phyloP scores from a whole-genome alignment of 2,797 vertebrate genomes.

The Nasua narica region DNA sequence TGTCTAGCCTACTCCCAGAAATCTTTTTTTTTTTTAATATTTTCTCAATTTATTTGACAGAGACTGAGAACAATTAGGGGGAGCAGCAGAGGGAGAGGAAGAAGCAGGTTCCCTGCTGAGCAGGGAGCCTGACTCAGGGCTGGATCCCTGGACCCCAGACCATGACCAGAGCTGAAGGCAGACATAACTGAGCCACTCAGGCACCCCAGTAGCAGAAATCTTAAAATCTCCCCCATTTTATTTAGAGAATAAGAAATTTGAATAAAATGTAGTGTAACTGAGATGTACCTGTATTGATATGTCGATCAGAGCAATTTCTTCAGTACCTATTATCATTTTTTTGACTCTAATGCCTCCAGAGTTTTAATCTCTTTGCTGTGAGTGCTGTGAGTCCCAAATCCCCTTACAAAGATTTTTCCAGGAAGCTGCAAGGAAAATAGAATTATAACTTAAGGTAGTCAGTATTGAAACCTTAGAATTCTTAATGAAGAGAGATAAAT shows the following conservation, averaged over 20 bases:
- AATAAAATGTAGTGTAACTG: background rate
- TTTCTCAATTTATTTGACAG: too few species aligned
- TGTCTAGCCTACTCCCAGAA: background rate
- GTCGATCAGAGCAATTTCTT: background rate
- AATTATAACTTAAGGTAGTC: background rate
- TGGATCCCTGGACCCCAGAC: too few species aligned
- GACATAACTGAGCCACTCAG: too few species aligned
- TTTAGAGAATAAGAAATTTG: background rate
- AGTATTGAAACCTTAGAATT: background rate
- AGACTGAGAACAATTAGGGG: too few species aligned
- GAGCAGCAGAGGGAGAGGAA: too few species aligned
- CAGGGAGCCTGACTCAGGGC: too few species aligned
- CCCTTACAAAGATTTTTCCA: background rate
- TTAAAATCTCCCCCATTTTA: background rate
- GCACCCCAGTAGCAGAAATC: background rate
- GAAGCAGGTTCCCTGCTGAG: too few species aligned
- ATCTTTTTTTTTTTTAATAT: too few species aligned
- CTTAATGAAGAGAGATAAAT: background rate
- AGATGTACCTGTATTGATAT: background rate
- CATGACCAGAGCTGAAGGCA: too few species aligned
- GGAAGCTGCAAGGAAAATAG: background rate
- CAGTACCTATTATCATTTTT: background rate
- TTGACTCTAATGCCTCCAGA: background rate
- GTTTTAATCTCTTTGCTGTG: constrained; percentile 7
- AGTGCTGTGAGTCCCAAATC: background rate